Percentiles rank a stretch among this genome's conserved stretches.
Evolutionary conservation across 2,888 invertebrate species (phyloP).

Genomic region (Mongoloraphidia duomilia): DNA sequence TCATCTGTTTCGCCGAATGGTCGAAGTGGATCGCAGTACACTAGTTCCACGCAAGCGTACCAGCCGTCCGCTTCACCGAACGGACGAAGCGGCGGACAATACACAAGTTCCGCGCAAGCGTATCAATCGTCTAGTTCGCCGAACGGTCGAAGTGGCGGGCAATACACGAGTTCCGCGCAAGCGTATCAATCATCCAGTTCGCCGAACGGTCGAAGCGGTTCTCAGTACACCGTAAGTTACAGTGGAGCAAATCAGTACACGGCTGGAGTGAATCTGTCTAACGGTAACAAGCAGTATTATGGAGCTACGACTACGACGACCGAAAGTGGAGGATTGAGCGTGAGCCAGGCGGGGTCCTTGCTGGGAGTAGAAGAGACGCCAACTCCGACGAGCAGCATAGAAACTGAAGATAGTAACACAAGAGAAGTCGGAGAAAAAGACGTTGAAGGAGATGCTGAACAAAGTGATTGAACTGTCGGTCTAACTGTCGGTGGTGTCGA

Average conservation of each 20-base stretch:
- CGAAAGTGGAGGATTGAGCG: constrained; percentile 14
- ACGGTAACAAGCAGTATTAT: constrained; percentile 16
- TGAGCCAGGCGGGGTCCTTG: constrained; percentile 14
- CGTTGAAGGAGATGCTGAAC: constrained; percentile 41
- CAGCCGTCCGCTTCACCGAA: no score
- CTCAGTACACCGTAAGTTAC: constrained; percentile 21
- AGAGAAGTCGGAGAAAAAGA: constrained; percentile 38
- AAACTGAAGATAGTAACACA: constrained; percentile 40
- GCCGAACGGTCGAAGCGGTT: constrained; percentile 16
- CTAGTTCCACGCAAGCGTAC: no score
- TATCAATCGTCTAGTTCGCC: no score
- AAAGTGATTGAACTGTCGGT: constrained; percentile 32
- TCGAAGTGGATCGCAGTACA: no score
- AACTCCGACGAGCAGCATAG: constrained; percentile 42
- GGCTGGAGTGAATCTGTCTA: constrained; percentile 15
- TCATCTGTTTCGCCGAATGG: no score
- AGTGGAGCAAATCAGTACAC: constrained; percentile 22
- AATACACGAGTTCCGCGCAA: no score
- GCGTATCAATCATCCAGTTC: no score
- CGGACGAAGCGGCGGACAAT: no score
- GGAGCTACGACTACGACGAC: constrained; percentile 22
- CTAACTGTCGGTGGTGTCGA: neutral
- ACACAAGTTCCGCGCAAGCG: no score
- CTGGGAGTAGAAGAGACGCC: constrained; percentile 33
- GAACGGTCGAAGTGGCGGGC: no score